Evolutionary conservation across 2,888 invertebrate species (phyloP), one percentile per base, ranked within the genome.

Genomic region (Dolomedes plantarius): DNA sequence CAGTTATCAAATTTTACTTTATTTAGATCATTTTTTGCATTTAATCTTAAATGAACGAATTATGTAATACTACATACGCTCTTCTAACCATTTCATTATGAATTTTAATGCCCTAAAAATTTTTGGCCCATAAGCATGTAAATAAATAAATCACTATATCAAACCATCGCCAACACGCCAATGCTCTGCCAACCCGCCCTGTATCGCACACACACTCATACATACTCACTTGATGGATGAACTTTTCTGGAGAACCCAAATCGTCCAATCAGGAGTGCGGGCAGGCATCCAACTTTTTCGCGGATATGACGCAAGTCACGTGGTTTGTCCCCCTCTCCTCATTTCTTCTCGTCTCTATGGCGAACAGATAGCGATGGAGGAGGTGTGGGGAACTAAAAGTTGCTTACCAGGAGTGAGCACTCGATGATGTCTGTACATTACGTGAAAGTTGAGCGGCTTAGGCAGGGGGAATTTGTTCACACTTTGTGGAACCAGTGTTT

Each of bases 291-390:
- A 86, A 86, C 68, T 86, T 82, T 82, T 69, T 86, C n/a, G 36
- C 78, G 83, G 83, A 86, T 79, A 50, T 86, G 85, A 86, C 85
- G 85, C 85, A 86, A 74, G 79, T 76, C 71, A 76, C 82, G 73
- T 67, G 74, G 65, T 23, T 28, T 32, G 5, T 27, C 41, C 62
- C 28, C 32, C 62, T 74, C 65, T 19, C 39, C 29, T 27, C 50
- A 64, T 39, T 62, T 39, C 72, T 76, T 76, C 77, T 83, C 41
- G 23, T 86, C 69, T 56, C 85, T 67, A 79, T 86, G 85, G 85
- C 50, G 74, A 85, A 75, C 82, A 41, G 28, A 39, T 27, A n/a
- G 46, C 5, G 27, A n/a, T 64, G 56, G 50, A 28, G 67, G 62
- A 19, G 67, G 65, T 50, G n/a, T 19, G 5, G 16, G 31, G 32